phyloP scores from a whole-genome alignment of 1,140 invertebrate species.

The Zeugodacus cucurbitae region DNA sequence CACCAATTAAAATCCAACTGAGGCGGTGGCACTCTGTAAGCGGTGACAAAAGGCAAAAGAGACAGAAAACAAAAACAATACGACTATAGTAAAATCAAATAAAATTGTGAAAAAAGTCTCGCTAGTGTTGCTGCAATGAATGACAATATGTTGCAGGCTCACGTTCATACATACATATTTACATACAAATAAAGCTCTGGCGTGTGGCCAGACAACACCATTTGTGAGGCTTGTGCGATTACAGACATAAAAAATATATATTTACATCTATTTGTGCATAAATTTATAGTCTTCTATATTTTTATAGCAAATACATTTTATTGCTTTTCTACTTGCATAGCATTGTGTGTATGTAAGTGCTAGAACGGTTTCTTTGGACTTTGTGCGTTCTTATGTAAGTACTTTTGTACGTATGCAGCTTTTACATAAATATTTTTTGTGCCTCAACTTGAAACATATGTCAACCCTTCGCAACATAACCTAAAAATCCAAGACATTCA shows the following conservation, averaged over 20 bases:
- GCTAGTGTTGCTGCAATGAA: not conserved
- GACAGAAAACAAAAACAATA: not conserved
- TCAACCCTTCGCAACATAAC: too few relatives aligned
- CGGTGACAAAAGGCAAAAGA: not conserved
- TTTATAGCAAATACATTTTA: not conserved
- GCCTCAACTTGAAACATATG: too few relatives aligned
- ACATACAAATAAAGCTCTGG: not conserved
- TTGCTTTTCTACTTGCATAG: not conserved
- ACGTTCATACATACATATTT: too few relatives aligned
- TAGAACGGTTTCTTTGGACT: not conserved
- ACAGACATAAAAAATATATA: not conserved
- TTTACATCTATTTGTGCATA: not conserved
- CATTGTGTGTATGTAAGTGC: not conserved
- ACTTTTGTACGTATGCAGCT: too few relatives aligned
- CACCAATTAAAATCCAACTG: constrained; percentile 25
- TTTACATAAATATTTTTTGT: too few relatives aligned
- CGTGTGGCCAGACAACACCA: not conserved
- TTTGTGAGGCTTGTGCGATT: not conserved
- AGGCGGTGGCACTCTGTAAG: not conserved
- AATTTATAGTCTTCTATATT: not conserved
- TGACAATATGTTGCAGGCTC: not conserved
- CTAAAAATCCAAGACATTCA: too few relatives aligned
- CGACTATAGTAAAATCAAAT: not conserved
- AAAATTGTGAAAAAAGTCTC: not conserved
- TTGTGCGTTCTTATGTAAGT: not conserved